A percentile compares a stretch with the other conserved stretches of the same genome.
Conservation (phyloP, 2,797 vertebrate species). For the Brotogeris chrysoptera region DNA sequence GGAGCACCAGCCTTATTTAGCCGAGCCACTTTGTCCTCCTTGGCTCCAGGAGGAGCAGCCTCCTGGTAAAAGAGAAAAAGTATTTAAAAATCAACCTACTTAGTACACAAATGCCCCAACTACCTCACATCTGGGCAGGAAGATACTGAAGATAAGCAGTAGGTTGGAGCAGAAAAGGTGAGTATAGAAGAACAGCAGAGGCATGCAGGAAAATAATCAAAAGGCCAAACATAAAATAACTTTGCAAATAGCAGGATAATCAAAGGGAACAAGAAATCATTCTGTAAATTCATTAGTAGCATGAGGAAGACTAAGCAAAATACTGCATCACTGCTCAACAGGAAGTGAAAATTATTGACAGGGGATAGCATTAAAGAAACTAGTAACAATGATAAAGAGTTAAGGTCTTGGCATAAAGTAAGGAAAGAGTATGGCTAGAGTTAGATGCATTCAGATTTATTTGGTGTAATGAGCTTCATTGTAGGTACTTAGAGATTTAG, state of each 20-base stretch:
- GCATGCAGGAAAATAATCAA: not conserved
- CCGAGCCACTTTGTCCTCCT: not conserved
- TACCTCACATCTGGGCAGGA: not conserved
- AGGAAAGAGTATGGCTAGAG: not conserved
- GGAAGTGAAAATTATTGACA: conserved; percentile 14
- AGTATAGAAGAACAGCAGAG: not conserved
- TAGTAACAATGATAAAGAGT: conserved; percentile 10
- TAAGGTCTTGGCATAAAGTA: not conserved
- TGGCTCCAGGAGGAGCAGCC: not conserved
- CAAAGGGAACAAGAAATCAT: conserved; percentile 28
- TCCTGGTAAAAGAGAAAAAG: not conserved
- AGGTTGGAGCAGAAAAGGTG: not conserved
- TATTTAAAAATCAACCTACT: not conserved
- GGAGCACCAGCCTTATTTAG: not conserved
- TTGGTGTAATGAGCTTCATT: not conserved
- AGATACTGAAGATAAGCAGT: not conserved
- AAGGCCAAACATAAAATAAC: not conserved
- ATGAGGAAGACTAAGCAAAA: conserved; percentile 37
- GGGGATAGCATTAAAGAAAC: conserved; percentile 19
- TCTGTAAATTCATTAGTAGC: conserved; percentile 40
- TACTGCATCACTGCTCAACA: not conserved
- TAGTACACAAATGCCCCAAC: not conserved
- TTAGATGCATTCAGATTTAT: conserved; percentile 24
- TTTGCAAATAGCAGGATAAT: conserved; percentile 8
- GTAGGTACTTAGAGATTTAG: not conserved